Evolutionary conservation across 2,797 vertebrate genomes (phyloP), one percentile per base, ranked within the genome.

Genomic region (Spinus pinus): DNA sequence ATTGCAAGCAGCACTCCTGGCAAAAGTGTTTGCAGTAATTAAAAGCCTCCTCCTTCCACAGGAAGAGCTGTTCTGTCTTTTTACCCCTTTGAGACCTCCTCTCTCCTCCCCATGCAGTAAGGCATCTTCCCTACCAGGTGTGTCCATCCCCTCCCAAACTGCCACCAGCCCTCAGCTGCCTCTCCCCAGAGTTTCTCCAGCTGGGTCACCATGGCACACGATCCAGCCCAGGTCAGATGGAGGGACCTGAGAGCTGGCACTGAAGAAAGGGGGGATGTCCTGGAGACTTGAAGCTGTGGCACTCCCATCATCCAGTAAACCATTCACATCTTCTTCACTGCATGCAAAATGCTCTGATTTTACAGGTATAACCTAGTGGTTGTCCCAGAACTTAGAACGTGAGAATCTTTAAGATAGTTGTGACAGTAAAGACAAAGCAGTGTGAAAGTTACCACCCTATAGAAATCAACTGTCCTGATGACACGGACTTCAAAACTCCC

Each of bases 1-100:
- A 61, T 14, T 0, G 0, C 0, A 0, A 73, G 31, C 51, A 82
- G 21, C 8, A 42, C 12, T 57, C 30, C 50, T 61, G n/a, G 42
- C 39, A 69, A 30, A 65, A 56, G 67, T 2, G 2, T 21, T 37
- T 8, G 5, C n/a, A 27, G 10, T 72, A 53, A 89, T 75, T 64
- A 64, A 75, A 83, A 50, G 5, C 9, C 14, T 50, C 22, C 44
- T 90, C 17, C 44, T 56, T 56, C n/a, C 42, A 46, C 50, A 31
- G 10, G 14, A 72, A 44, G 37, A 60, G 11, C 28, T 61, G 9
- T 11, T 58, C 25, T 49, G 15, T n/a, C 41, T 70, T 10, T 2
- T 44, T 23, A 72, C 9, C 10, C 10, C 69, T 24, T 23, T 20
- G 35, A 58, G 20, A 25, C 18, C 44, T 23, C 10, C 13, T 51